Evolutionary conservation across 2,113 vertebrate genomes (phyloP).

Genomic region (Calyptomena viridis): DNA sequence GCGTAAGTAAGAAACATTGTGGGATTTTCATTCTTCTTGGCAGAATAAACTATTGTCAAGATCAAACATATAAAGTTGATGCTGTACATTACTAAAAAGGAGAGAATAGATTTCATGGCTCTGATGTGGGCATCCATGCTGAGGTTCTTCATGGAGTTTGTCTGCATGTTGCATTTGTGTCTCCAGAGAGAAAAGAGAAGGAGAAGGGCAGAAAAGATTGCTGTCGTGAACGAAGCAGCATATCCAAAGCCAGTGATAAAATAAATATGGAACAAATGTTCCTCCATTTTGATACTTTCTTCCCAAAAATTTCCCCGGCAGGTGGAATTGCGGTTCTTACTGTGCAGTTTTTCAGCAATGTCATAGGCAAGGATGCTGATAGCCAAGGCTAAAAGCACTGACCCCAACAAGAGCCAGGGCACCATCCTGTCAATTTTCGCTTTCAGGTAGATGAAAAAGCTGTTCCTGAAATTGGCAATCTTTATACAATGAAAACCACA

Average conservation of each 20-base stretch:
- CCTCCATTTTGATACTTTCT: accelerated
- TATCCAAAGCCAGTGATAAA: background rate
- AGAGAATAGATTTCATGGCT: background rate
- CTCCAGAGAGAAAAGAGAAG: slow-evolving; percentile 39
- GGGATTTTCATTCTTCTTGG: too few species aligned
- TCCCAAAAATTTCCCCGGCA: accelerated
- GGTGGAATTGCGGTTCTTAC: background rate
- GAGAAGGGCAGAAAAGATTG: background rate
- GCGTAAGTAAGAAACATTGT: accelerated
- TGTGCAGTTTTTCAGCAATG: accelerated
- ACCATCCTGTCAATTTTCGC: background rate
- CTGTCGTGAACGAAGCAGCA: background rate
- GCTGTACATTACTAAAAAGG: background rate
- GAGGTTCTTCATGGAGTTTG: background rate
- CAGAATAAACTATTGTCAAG: background rate
- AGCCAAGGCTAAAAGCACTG: background rate
- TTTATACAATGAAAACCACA: slow-evolving; percentile 27
- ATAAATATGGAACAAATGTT: accelerated
- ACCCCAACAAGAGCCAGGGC: background rate
- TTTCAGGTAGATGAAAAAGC: slow-evolving; percentile 1
- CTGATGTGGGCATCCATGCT: background rate
- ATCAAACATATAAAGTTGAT: background rate
- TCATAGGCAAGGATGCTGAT: accelerated
- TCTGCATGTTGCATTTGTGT: background rate
- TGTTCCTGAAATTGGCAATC: background rate